Evolutionary conservation across 2,113 vertebrate species (phyloP).

Genomic region (Gymnorhina tibicen): DNA sequence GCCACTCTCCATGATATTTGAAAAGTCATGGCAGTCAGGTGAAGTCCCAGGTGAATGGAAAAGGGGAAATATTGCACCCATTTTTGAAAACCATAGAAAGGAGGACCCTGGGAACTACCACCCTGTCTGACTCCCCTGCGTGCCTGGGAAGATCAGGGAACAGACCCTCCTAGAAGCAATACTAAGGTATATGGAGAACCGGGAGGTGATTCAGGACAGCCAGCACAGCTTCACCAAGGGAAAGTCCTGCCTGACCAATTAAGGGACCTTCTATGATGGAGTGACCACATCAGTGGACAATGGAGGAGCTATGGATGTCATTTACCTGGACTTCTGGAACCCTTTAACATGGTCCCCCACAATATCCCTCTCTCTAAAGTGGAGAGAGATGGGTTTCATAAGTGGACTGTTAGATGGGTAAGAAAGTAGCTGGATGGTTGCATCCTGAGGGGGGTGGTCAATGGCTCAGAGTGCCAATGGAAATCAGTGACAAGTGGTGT

Average conservation of each 20-base stretch:
- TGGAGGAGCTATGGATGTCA: rapidly evolving
- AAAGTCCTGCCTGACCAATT: neutral
- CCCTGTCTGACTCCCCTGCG: rapidly evolving
- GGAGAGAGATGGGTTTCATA: neutral
- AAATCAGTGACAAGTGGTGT: neutral
- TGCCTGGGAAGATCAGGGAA: neutral
- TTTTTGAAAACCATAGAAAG: neutral
- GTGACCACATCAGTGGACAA: neutral
- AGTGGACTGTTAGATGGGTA: neutral
- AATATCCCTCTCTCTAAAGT: too few relatives aligned
- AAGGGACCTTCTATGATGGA: rapidly evolving
- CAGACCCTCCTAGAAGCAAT: neutral
- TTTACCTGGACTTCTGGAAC: neutral
- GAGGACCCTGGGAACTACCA: neutral
- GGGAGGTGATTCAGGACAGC: neutral
- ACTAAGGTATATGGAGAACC: neutral
- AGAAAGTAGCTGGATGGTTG: neutral
- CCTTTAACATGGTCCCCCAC: neutral
- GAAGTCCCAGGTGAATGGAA: neutral
- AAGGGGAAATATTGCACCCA: neutral
- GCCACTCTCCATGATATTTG: rapidly evolving
- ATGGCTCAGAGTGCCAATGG: rapidly evolving
- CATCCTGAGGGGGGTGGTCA: neutral
- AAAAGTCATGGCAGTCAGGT: neutral
- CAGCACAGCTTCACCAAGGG: neutral